Evolutionary conservation across 2,113 vertebrate genomes (phyloP).

Genomic region (Gobio gobio): DNA sequence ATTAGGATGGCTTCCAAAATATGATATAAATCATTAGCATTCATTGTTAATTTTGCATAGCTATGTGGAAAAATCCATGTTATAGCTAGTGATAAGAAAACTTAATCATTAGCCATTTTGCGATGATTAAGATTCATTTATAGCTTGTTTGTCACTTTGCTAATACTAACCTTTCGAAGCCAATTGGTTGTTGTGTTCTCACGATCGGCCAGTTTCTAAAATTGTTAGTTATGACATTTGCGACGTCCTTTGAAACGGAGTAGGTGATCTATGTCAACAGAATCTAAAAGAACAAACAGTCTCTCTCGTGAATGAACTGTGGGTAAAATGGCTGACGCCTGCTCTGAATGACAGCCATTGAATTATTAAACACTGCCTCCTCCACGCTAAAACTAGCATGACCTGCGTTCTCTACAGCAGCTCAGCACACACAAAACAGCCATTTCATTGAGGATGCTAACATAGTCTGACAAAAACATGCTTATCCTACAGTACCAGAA

Average conservation of each 20-base stretch:
- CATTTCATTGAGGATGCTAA: neutral
- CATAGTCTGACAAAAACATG: neutral
- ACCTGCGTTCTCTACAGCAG: conserved; percentile 4
- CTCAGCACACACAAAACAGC: neutral
- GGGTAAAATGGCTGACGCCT: conserved; percentile 57
- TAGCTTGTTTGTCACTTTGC: neutral
- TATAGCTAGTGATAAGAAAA: neutral
- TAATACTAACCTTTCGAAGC: conserved; percentile 14
- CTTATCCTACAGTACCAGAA: neutral
- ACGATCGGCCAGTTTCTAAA: neutral
- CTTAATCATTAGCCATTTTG: neutral
- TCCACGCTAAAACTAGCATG: conserved; percentile 7
- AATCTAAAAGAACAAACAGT: conserved; percentile 51
- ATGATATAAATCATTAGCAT: neutral
- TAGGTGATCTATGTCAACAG: conserved; percentile 2
- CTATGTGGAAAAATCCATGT: neutral
- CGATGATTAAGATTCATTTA: neutral
- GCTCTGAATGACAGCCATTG: conserved; percentile 45
- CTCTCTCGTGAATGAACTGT: conserved; percentile 38
- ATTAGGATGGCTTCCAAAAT: neutral
- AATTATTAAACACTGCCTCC: conserved; percentile 55
- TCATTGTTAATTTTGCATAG: neutral
- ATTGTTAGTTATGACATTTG: conserved; percentile 14
- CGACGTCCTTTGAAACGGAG: neutral
- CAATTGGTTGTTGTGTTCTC: neutral